Conservation (phyloP, 2,797 vertebrate genomes). For the Echiichthys vipera region DNA sequence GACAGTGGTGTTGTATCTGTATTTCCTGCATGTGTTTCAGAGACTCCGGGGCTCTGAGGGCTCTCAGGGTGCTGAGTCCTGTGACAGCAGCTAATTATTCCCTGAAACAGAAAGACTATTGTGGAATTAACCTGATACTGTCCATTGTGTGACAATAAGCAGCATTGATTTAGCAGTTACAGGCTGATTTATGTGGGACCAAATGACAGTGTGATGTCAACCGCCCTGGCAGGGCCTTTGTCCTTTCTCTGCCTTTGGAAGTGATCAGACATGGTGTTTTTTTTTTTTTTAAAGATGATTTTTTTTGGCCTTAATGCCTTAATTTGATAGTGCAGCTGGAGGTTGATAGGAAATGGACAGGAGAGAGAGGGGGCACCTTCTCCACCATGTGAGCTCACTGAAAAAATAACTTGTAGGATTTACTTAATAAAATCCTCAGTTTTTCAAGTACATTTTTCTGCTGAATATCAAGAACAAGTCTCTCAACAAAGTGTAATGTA, state of each 20-base stretch:
- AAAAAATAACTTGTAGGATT: no score
- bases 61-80: background rate
- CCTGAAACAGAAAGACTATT: constrained; percentile 33
- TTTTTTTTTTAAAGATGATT: no score
- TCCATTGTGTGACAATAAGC: constrained; percentile 73
- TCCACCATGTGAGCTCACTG: no score
- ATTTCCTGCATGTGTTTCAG: background rate
- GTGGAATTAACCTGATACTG: constrained; percentile 56
- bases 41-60: constrained; percentile 4
- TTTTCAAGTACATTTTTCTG: no score
- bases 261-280: constrained; percentile 20
- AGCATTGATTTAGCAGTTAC: constrained; percentile 76
- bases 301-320: no score
- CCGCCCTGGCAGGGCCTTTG: constrained; percentile 17
- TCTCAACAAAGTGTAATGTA: no score
- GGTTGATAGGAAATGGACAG: no score
- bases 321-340: no score
- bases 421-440: no score
- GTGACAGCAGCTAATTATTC: constrained; percentile 30
- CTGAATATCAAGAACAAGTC: no score
- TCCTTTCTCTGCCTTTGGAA: constrained; percentile 49
- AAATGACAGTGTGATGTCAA: constrained; percentile 49
- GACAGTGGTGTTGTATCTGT: background rate
- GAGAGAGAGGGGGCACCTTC: no score
- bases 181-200: constrained; percentile 68